Base-by-base conservation (phyloP, 2,113 vertebrate genomes). In the Hymenochirus boettgeri region DNA sequence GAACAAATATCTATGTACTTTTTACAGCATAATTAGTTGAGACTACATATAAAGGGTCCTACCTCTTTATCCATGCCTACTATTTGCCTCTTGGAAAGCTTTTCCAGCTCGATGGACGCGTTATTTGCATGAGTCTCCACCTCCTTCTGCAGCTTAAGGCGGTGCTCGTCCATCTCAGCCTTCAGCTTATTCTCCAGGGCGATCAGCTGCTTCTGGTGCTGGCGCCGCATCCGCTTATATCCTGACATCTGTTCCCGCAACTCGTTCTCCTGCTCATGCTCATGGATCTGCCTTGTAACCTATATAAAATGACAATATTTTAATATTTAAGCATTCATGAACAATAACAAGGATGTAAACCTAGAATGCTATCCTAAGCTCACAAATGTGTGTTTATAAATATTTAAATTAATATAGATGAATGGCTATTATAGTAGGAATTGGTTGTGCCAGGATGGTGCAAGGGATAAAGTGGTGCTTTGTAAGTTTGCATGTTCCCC, bases 131-230 rank as follows among this genome's bases (percentile, higher is more conserved):
- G 95, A 0, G 95, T 98, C 88, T 99, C 96, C 88, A 95, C 93
- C 89, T 99, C 96, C 83, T 98, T 98, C 88, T 99, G 95, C 75
- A 98, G 93, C 85, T 94, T 96, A 76, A 98, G 95, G 83, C 95
- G 91, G 86, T 98, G 96, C 86, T 99, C 96, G 75, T 99, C 96
- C 94, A 99, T 98, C 89, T 99, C 96, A 63, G 95, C 93, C 90
- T 99, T 98, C 81, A 99, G 87, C 89, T 97, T 98, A 88, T 99
- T 98, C 80, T 99, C 96, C 91, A 98, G 89, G 80, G 96, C 96
- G 80, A 99, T 98, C 89, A 99, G 92, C 95, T 99, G 96, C 91
- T 98, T 98, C 93, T 99, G 96, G 91, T 99, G 96, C 90, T 99
- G 96, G 86, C 95, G 92, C 81, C 95, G 91, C 95, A 99, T 99